Evolutionary conservation across 2,888 invertebrate genomes (phyloP).

Genomic region (Uropetala carovei): DNA sequence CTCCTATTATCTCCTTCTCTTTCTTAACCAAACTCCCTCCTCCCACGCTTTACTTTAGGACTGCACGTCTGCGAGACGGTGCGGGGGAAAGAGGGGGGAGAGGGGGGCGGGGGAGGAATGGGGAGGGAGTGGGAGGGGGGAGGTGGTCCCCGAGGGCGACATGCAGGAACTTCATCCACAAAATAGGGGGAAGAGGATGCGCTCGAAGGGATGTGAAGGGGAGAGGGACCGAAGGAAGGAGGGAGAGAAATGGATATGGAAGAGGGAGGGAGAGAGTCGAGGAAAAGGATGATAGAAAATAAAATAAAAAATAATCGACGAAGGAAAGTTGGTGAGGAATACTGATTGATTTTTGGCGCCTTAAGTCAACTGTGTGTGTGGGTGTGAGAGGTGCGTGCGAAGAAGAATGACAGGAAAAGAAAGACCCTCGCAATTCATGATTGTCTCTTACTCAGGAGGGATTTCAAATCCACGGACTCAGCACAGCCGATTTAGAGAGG

Average conservation of each 20-base stretch:
- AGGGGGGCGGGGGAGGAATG: background rate
- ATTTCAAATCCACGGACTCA: no score
- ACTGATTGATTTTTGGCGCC: no score
- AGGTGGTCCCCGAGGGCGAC: background rate
- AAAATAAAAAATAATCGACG: conserved; percentile 24
- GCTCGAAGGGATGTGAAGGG: background rate
- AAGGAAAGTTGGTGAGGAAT: conserved; percentile 47
- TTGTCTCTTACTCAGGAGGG: no score
- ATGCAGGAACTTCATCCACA: background rate
- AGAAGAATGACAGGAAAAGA: no score
- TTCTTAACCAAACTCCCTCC: background rate
- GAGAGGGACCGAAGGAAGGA: background rate
- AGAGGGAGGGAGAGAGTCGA: conserved; percentile 69
- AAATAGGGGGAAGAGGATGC: background rate
- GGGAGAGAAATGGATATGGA: background rate
- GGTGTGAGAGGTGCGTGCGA: no score
- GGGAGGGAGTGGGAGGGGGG: background rate
- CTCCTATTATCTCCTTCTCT: no score
- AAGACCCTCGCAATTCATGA: no score
- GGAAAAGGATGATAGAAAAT: background rate
- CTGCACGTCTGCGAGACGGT: background rate
- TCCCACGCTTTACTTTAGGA: background rate
- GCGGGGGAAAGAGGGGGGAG: background rate
- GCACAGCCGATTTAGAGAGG: no score
- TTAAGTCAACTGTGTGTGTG: no score